Conservation (phyloP, 2,888 invertebrate species). For the Coelinius sp. region DNA sequence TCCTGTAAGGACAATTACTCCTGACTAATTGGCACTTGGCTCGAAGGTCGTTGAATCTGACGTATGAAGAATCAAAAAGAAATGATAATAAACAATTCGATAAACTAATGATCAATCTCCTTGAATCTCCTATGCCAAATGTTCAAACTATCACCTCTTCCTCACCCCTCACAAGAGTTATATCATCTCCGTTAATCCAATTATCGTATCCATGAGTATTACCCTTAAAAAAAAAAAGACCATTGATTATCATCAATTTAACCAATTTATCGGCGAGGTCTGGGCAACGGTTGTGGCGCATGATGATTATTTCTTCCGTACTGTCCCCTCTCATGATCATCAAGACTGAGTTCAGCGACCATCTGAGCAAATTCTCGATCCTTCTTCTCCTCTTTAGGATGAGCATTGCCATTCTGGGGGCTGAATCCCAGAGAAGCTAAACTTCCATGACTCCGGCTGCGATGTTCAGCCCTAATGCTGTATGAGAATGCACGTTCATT, state of each 20-base stretch:
- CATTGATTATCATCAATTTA: constrained; percentile 12
- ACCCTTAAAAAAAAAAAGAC: neutral
- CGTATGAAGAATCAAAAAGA: neutral
- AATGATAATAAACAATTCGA: neutral
- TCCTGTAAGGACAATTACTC: constrained; percentile 18
- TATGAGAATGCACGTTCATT: constrained; percentile 95
- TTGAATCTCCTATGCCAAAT: constrained; percentile 1
- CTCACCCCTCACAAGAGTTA: neutral
- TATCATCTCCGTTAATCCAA: neutral
- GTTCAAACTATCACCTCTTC: neutral
- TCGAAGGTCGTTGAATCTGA: constrained; percentile 19
- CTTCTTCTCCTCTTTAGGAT: constrained; percentile 77
- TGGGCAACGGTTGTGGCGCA: constrained; percentile 65
- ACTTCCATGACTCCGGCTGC: constrained; percentile 93
- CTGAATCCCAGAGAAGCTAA: constrained; percentile 92
- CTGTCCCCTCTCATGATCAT: constrained; percentile 78
- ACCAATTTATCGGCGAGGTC: constrained; percentile 63
- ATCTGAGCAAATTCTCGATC: constrained; percentile 93
- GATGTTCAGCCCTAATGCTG: constrained; percentile 93
- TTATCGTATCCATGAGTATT: constrained; percentile 7
- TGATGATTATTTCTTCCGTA: constrained; percentile 73
- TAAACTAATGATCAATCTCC: neutral
- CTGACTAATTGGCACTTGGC: constrained; percentile 19
- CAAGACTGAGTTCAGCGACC: constrained; percentile 90
- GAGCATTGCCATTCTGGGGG: constrained; percentile 73